phyloP scores from a whole-genome alignment of 2,113 vertebrate species.

The Poicephalus meyeri region DNA sequence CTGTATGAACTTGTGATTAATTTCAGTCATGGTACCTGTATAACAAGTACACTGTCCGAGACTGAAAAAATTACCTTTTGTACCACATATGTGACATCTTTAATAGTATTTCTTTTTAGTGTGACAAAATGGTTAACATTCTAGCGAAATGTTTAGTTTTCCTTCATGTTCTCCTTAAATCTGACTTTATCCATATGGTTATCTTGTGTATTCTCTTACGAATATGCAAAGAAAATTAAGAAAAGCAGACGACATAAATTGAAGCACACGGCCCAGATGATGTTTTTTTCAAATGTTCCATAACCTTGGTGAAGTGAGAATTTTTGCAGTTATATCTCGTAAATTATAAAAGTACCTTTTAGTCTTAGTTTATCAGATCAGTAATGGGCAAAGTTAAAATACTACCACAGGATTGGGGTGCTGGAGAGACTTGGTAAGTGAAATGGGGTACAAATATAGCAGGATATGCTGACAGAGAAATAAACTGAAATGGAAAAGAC shows the following conservation, averaged over 20 bases:
- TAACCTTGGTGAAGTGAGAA: neutral
- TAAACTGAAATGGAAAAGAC: neutral
- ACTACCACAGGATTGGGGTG: neutral
- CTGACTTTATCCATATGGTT: neutral
- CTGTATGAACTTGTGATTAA: neutral
- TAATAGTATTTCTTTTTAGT: neutral
- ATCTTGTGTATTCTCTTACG: neutral
- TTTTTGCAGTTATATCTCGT: neutral
- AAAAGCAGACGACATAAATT: neutral
- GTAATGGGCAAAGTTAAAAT: neutral
- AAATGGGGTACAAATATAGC: neutral
- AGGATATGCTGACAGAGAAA: neutral
- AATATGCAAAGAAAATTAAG: neutral
- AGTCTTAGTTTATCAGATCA: neutral
- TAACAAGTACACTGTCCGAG: neutral
- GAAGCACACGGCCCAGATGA: neutral
- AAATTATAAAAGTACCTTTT: neutral
- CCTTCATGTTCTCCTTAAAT: neutral
- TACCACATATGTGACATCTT: neutral
- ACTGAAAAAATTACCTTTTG: neutral
- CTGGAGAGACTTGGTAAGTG: fast-evolving
- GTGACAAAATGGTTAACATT: neutral
- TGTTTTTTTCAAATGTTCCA: neutral
- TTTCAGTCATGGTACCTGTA: neutral
- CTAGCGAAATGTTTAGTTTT: neutral